Conservation (phyloP, 92 coral and sea anemone genomes). For the Plumapathes pennacea region DNA sequence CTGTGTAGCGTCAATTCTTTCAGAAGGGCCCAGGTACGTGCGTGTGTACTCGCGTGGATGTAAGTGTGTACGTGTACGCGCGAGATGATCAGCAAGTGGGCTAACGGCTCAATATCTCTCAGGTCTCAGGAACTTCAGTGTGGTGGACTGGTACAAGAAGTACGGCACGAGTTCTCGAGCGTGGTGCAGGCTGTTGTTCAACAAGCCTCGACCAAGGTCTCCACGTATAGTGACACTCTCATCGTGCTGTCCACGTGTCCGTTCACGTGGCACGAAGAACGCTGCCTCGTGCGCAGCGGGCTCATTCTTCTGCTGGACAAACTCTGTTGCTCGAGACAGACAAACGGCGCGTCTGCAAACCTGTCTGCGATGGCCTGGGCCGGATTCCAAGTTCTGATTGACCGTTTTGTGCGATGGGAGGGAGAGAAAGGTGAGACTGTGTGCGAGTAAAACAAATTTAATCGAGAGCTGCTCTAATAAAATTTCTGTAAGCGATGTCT, state of each 20-base stretch:
- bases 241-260: slow-evolving; percentile 80
- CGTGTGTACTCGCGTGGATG: background rate
- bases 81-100: no score
- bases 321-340: slow-evolving; percentile 67
- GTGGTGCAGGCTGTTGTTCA: slow-evolving; percentile 80
- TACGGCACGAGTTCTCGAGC: slow-evolving; percentile 85
- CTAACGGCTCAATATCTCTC: background rate
- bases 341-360: slow-evolving; percentile 41
- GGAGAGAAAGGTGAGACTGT: slow-evolving; percentile 71
- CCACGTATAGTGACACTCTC: slow-evolving; percentile 71
- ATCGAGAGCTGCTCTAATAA: no score
- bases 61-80: no score
- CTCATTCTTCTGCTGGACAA: slow-evolving; percentile 76
- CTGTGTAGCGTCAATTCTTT: slow-evolving; percentile 79
- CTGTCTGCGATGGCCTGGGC: slow-evolving; percentile 90
- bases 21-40: slow-evolving; percentile 85
- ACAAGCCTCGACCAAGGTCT: slow-evolving; percentile 56
- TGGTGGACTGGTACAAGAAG: slow-evolving; percentile 85
- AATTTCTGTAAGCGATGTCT: no score
- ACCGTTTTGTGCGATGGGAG: slow-evolving; percentile 93
- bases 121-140: slow-evolving; percentile 91
- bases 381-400: slow-evolving; percentile 75
- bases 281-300: slow-evolving; percentile 87
- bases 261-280: slow-evolving; percentile 86
- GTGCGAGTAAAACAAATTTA: no score